Conservation (phyloP, 2,888 invertebrate species). For the Oscheius onirici region DNA sequence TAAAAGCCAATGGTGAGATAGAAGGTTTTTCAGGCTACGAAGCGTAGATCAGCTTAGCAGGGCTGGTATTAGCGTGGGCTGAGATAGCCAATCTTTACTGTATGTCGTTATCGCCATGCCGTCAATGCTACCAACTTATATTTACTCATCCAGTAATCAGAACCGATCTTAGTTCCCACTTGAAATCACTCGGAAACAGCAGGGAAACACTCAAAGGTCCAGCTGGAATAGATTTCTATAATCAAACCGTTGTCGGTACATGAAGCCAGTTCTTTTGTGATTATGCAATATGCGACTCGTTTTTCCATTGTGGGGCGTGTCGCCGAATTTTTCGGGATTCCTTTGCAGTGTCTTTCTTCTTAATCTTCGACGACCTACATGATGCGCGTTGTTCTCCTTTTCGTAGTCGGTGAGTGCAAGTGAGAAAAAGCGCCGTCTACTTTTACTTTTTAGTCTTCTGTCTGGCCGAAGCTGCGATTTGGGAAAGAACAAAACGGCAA, state of each 20-base stretch:
- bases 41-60: background rate
- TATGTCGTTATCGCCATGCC: background rate
- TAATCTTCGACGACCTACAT: conserved; percentile 27
- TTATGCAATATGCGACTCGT: conserved; percentile 35
- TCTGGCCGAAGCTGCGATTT: conserved; percentile 13
- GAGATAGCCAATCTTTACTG: background rate
- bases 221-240: background rate
- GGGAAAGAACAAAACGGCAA: conserved; percentile 46
- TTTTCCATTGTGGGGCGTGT: conserved; percentile 32
- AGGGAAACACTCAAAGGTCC: no score
- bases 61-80: conserved; percentile 15
- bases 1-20: no score
- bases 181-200: no score
- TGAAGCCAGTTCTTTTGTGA: conserved; percentile 1
- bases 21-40: background rate
- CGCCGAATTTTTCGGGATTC: conserved; percentile 30
- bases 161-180: background rate
- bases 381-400: conserved; percentile 32
- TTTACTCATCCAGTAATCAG: conserved; percentile 25
- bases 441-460: conserved; percentile 14
- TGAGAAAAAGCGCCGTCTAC: conserved; percentile 12
- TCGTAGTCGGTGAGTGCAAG: conserved; percentile 31
- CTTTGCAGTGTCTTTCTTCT: conserved; percentile 21
- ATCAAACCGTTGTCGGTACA: conserved; percentile 9
- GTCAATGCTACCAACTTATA: conserved; percentile 20